Base-by-base conservation (phyloP, 2,113 vertebrate genomes). In the Brachyhypopomus gauderio region DNA sequence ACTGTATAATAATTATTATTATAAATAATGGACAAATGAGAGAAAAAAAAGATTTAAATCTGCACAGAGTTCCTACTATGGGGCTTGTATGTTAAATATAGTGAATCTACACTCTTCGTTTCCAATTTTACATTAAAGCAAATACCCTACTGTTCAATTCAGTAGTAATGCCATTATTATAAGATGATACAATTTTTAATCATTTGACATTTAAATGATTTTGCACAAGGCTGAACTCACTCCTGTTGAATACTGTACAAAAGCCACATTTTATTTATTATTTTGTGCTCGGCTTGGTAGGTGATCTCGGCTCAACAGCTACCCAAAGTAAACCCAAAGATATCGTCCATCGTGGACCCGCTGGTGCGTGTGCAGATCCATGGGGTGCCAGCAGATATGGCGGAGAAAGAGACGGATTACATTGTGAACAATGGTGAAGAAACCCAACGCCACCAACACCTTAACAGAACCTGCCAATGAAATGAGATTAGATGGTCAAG, bases 221-320 rank as follows among this genome's bases (percentile, higher is more conserved):
- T 52, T 52, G 45, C 45, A 52, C 12, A 52, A 12, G 45, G 5
- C 0, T 52, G 45, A 12, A 14, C 12, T 14, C 45, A 52, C 45
- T 52, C 5, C 45, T 14, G 12, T 52, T 52, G 45, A 1, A 14
- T 52, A 52, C 45, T 52, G 45, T 52, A 48, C 12, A 55, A 19
- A 8, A 52, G 55, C 16, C 48, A 23, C 17, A 2, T 58, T 73
- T 59, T n/a, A n/a, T 60, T 17, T 19, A 19, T 41, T 9, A 5
- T 55, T 2, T 62, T 76, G 1, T 38, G 5, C 22, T 0, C 34
- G 22, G 16, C 59, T 14, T 60, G 36, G 69, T 85, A 99, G 97
- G 83, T 99, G 71, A 96, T 99, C 89, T 96, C 98, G 1, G 98
- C 93, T 8, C 98, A 99, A 89, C 97, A 98, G 90, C 91, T 99